Conservation (phyloP, 2,797 vertebrate genomes). For the Amniataba percoides region DNA sequence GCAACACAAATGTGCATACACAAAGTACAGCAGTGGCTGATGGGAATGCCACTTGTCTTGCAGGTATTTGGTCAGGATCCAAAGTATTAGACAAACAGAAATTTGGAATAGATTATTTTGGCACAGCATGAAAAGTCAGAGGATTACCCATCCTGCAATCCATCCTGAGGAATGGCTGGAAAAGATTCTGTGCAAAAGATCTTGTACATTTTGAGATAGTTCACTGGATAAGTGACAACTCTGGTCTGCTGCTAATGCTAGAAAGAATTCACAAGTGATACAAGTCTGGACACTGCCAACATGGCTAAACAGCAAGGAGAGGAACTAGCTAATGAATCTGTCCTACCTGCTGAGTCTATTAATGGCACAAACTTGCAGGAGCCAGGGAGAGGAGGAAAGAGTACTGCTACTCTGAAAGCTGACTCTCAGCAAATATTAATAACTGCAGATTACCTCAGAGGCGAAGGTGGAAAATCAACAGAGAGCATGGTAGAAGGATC, state of each 20-base stretch:
- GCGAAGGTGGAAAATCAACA: constrained; percentile 57
- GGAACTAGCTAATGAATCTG: neutral
- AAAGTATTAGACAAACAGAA: neutral
- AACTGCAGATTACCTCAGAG: constrained; percentile 49
- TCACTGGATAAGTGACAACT: neutral
- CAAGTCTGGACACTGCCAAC: neutral
- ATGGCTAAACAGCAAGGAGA: neutral
- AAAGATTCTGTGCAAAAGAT: neutral
- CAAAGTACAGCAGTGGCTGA: neutral
- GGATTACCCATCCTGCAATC: neutral
- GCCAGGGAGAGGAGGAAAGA: neutral
- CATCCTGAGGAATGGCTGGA: neutral
- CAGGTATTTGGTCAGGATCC: neutral
- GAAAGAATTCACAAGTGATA: neutral
- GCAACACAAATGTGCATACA: neutral
- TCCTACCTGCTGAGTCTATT: constrained; percentile 20
- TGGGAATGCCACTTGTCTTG: neutral
- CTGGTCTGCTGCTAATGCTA: neutral
- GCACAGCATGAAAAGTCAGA: neutral
- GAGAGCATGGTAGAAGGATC: constrained; percentile 48
- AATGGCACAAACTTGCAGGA: constrained; percentile 17
- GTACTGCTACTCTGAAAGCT: neutral
- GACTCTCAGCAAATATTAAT: constrained; percentile 20
- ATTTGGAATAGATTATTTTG: too few relatives aligned
- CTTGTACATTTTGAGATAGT: neutral